Percentiles rank a stretch among this genome's conserved stretches.
phyloP scores from a whole-genome alignment of 2,797 vertebrate species.

The Nothura maculosa region DNA sequence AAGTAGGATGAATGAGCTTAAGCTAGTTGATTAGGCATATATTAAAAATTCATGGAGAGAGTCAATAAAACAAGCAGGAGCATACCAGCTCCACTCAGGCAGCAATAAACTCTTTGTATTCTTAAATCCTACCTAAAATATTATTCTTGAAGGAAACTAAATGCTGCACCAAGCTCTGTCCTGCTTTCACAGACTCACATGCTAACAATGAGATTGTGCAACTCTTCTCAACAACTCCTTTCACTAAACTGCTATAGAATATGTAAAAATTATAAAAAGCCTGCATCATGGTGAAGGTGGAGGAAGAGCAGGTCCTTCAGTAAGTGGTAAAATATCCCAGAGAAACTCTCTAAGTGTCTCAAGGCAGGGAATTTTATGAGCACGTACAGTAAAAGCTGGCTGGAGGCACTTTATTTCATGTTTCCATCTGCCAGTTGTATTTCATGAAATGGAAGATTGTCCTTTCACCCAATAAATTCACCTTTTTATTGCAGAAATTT shows the following conservation, averaged over 20 bases:
- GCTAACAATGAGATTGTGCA: neutral
- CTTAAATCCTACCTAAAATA: neutral
- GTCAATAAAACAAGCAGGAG: neutral
- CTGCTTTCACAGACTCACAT: neutral
- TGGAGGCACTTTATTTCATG: constrained; percentile 52
- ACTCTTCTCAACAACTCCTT: neutral
- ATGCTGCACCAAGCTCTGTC: neutral
- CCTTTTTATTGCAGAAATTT: constrained; percentile 49
- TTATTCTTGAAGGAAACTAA: neutral
- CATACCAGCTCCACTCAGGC: neutral
- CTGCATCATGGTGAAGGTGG: neutral
- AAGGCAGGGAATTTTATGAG: constrained; percentile 21
- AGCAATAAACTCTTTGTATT: neutral
- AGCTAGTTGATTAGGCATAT: neutral
- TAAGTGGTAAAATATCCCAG: constrained; percentile 17
- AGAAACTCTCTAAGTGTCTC: constrained; percentile 41
- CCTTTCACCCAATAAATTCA: constrained; percentile 66
- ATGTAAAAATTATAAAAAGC: neutral
- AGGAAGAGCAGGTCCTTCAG: constrained; percentile 19
- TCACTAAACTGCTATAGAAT: neutral
- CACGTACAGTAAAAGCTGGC: constrained; percentile 47
- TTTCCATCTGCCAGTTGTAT: constrained; percentile 58
- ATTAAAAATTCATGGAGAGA: neutral
- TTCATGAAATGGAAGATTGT: constrained; percentile 42
- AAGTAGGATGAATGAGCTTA: neutral